phyloP scores from a whole-genome alignment of 2,113 vertebrate species.

The Polyodon spathula region DNA sequence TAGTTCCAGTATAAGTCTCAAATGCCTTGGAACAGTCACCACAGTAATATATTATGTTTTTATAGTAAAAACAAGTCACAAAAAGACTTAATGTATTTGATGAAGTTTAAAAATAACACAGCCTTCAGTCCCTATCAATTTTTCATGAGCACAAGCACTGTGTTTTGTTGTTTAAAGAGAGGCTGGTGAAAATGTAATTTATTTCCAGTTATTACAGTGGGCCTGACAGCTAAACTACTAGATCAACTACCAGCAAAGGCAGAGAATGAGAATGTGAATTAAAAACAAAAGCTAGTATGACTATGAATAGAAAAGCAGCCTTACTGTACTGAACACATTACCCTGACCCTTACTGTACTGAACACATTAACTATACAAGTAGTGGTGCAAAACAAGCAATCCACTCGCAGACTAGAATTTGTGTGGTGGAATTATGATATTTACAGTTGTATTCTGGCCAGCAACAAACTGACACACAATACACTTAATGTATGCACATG shows the following conservation, averaged over 20 bases:
- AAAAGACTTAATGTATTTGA: not conserved
- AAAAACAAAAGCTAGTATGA: not conserved
- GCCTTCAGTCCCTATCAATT: not conserved
- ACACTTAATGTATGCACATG: too few relatives aligned
- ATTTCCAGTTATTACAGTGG: not conserved
- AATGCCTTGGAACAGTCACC: too few relatives aligned
- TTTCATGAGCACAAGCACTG: not conserved
- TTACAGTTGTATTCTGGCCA: too few relatives aligned
- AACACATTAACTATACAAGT: too few relatives aligned
- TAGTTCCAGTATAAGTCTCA: too few relatives aligned
- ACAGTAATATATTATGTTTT: too few relatives aligned
- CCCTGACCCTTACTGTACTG: too few relatives aligned
- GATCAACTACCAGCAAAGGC: not conserved
- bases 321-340: not conserved
- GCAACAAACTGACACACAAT: too few relatives aligned
- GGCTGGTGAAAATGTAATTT: not conserved
- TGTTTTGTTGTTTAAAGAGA: not conserved
- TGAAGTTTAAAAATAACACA: not conserved
- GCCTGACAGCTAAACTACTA: not conserved
- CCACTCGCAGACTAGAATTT: too few relatives aligned
- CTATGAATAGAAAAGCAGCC: not conserved
- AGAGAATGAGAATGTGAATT: not conserved
- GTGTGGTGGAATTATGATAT: too few relatives aligned
- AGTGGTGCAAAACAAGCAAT: too few relatives aligned
- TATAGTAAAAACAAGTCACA: not conserved